Percentiles rank a stretch among this genome's conserved stretches.
Evolutionary conservation across 2,797 vertebrate species (phyloP).

Genomic region (Danio albolineatus): DNA sequence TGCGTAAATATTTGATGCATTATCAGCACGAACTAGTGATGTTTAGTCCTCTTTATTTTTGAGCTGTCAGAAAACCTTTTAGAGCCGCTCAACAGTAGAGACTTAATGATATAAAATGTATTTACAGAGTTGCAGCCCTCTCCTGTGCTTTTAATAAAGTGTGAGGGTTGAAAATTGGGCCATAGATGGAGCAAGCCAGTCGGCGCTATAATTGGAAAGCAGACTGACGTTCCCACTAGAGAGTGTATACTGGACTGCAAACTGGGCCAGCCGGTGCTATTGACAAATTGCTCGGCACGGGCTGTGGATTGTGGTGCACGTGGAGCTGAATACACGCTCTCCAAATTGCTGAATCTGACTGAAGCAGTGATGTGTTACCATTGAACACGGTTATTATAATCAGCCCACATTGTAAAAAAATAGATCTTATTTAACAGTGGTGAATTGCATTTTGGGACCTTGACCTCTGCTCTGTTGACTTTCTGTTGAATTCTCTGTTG

Average conservation of each 20-base stretch:
- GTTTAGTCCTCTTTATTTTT: background rate
- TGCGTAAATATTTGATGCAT: background rate
- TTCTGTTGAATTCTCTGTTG: too few species aligned
- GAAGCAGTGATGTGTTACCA: background rate
- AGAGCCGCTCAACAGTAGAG: background rate
- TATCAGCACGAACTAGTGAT: background rate
- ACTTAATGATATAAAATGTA: background rate
- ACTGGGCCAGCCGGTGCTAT: constrained; percentile 55
- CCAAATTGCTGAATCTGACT: background rate
- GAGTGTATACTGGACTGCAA: constrained; percentile 46
- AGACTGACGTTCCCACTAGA: constrained; percentile 30
- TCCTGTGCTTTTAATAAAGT: constrained; percentile 27
- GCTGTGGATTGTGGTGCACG: constrained; percentile 45
- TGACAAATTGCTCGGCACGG: constrained; percentile 55
- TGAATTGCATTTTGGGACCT: too few species aligned
- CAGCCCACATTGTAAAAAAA: background rate
- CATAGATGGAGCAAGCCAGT: constrained; percentile 14
- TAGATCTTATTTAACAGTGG: too few species aligned
- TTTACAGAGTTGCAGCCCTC: background rate
- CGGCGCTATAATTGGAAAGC: constrained; percentile 54
- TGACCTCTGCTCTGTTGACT: too few species aligned
- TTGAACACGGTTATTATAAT: background rate
- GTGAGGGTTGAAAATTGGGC: constrained; percentile 44
- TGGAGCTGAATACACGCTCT: background rate
- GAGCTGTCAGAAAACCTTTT: background rate